Percentiles rank a stretch among this genome's conserved stretches.
phyloP scores from a whole-genome alignment of 2,113 vertebrate genomes.

The Cisticola juncidis region DNA sequence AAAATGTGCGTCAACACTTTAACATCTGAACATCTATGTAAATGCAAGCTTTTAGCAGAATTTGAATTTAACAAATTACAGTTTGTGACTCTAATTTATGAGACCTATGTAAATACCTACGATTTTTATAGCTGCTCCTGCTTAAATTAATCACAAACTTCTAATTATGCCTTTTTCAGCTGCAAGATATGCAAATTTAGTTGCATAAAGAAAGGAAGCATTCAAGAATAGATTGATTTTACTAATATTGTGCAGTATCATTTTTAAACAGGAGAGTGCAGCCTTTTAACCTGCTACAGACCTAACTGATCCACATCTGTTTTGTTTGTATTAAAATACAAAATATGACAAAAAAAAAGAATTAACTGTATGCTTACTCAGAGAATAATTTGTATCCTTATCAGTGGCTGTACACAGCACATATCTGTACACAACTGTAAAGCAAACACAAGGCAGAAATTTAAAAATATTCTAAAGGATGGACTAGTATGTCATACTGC shows the following conservation, averaged over 20 bases:
- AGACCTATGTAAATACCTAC: conserved; percentile 74
- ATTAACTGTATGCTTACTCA: background rate
- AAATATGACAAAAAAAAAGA: background rate
- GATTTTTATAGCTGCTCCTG: conserved; percentile 60
- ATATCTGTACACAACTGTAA: background rate
- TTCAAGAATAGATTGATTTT: conserved; percentile 26
- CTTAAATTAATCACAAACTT: conserved; percentile 76
- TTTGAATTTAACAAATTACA: conserved; percentile 75
- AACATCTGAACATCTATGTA: conserved; percentile 67
- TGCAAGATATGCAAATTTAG: conserved; percentile 62
- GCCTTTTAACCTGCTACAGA: conserved; percentile 10
- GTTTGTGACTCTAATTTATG: conserved; percentile 75
- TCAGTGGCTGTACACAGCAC: background rate
- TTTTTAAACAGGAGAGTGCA: conserved; percentile 10
- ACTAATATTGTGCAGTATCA: background rate
- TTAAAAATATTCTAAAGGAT: background rate
- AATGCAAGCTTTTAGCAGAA: conserved; percentile 73
- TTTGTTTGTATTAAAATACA: background rate
- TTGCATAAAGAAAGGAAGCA: conserved; percentile 38
- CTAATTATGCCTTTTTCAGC: conserved; percentile 73
- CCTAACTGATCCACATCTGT: background rate
- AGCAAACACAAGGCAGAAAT: background rate
- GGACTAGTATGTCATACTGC: background rate
- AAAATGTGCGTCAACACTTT: conserved; percentile 59
- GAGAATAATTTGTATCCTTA: background rate